Conservation (phyloP, 1,140 invertebrate species). For the Bombus balteatus region DNA sequence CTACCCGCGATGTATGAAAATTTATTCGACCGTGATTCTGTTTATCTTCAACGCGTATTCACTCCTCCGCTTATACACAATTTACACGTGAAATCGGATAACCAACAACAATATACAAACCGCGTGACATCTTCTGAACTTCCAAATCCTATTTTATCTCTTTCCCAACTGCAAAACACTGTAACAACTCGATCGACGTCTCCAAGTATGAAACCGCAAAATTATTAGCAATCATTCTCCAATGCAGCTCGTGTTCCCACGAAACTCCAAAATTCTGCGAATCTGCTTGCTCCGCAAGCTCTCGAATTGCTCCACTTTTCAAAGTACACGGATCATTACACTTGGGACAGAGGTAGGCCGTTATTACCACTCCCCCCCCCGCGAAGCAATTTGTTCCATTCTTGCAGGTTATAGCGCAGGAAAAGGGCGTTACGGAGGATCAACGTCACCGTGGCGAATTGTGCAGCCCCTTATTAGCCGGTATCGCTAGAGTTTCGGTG, state of each 20-base stretch:
- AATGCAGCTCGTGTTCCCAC: neutral
- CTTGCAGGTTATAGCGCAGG: too few species aligned
- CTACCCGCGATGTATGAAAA: neutral
- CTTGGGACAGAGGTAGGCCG: neutral
- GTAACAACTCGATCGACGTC: too few species aligned
- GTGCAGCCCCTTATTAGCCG: conserved; percentile 8
- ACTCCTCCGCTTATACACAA: neutral
- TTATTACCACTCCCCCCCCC: conserved; percentile 6
- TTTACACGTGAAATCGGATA: neutral
- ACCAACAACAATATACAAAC: neutral
- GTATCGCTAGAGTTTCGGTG: conserved; percentile 14
- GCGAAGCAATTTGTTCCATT: neutral
- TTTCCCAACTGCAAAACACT: neutral
- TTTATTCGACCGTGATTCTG: conserved; percentile 12
- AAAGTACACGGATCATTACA: conserved; percentile 16
- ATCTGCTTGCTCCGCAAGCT: neutral
- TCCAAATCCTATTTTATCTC: neutral
- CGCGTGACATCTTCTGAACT: too few species aligned
- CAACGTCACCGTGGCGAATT: neutral
- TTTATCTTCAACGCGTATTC: conserved; percentile 14
- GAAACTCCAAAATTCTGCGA: neutral
- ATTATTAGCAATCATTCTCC: neutral
- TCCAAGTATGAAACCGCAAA: neutral
- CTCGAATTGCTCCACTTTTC: neutral
- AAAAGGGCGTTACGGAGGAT: neutral